Evolutionary conservation across 1,140 invertebrate genomes (phyloP).

Genomic region (Samia ricini): DNA sequence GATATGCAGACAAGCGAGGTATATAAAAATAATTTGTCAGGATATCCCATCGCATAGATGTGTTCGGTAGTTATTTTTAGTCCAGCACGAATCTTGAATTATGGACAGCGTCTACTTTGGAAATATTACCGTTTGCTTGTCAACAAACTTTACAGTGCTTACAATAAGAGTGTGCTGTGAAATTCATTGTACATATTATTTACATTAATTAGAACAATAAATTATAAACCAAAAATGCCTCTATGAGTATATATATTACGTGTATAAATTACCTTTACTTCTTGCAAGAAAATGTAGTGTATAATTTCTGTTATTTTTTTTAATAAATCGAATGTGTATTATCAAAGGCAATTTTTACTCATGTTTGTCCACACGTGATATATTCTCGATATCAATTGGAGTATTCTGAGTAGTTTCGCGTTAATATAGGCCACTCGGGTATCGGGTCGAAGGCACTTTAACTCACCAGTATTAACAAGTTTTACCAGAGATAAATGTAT

Average conservation of each 20-base stretch:
- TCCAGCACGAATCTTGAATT: constrained; percentile 13
- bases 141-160: not conserved
- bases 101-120: not conserved
- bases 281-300: too few species aligned
- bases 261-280: too few species aligned
- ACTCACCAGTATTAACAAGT: constrained; percentile 4
- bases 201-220: too few species aligned
- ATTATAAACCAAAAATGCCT: too few species aligned
- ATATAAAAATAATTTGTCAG: constrained; percentile 72
- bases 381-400: too few species aligned
- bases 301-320: too few species aligned
- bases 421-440: constrained; percentile 17
- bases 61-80: constrained; percentile 52
- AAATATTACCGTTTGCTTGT: not conserved
- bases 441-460: constrained; percentile 13
- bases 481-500: constrained; percentile 19
- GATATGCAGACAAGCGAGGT: constrained; percentile 55
- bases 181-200: too few species aligned
- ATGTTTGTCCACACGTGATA: too few species aligned
- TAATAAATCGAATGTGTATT: too few species aligned
- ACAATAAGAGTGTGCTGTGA: not conserved
- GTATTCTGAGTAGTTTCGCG: too few species aligned
- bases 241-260: too few species aligned
- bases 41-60: constrained; percentile 63
- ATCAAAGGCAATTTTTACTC: too few species aligned